Base-by-base conservation (phyloP, 2,888 invertebrate genomes). In the Camptogramma bilineatum region DNA sequence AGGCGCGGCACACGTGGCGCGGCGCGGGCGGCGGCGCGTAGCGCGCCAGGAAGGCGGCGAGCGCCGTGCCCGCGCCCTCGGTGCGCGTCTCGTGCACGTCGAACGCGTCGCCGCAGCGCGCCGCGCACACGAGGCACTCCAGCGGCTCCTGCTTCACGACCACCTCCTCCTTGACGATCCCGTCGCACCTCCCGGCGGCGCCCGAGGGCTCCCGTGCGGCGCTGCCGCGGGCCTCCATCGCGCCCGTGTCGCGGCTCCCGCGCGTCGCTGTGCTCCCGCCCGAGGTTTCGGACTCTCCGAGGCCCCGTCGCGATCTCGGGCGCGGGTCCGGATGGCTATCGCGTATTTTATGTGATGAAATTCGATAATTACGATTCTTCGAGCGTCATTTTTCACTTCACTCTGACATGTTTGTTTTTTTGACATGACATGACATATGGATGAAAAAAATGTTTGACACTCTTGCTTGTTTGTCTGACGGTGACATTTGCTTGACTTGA, bases 51-150 rank as follows among this genome's bases (percentile, higher is more conserved):
- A 84, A 88, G 56, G 77, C 74, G 65, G 79, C 76, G 50, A 91
- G 73, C 62, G 83, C 72, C 39, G 81, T 78, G 48, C 88, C 87
- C 46, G 83, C 9, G 74, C 89, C 61, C 61, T 7, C 46, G 7
- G 90, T 90, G 61, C 64, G 8, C 46, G 84, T 78, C 54, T 65
- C 62, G 73, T 44, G 74, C 89, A 60, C 62, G 8, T 31, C 9
- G 90, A 90, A 60, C 64, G 8, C 46, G 84, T 78, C 54, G 65
- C 62, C 70, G 78, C 34, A 90, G 10, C 18, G 44, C 9, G 18
- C 34, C 78, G 63, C 69, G 71, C 91, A 91, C 64, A 89, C 83
- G 19, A 82, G 72, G 73, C 91, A 91, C 78, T 91, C 91, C 59
- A 79, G 75, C 16, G 79, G 78, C 77, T 91, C 91, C 34, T 77